Conservation (phyloP, 2,888 invertebrate genomes). For the Chromoteleia sp. region DNA sequence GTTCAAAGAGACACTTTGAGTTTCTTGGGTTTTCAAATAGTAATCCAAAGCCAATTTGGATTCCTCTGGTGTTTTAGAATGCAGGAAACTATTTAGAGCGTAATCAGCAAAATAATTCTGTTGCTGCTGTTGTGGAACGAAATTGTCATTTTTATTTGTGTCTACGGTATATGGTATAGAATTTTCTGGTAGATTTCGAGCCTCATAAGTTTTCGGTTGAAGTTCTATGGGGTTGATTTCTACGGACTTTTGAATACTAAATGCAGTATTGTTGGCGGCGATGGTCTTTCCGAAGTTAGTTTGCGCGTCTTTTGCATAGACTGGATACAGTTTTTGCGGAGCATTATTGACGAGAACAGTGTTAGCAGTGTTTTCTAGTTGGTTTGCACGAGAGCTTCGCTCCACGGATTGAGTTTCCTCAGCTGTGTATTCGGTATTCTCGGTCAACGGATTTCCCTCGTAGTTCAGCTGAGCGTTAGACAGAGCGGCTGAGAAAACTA, state of each 20-base stretch:
- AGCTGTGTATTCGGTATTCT: conserved; percentile 80
- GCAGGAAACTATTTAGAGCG: conserved; percentile 77
- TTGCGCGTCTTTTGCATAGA: conserved; percentile 54
- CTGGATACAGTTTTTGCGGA: conserved; percentile 72
- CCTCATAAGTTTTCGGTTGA: conserved; percentile 20
- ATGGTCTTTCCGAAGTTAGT: conserved; percentile 3
- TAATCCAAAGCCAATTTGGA: conserved; percentile 77
- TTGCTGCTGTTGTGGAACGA: conserved; percentile 31
- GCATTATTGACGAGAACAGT: conserved; percentile 58
- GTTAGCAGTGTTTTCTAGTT: conserved; percentile 35
- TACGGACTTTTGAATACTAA: conserved; percentile 54
- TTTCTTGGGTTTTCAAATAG: conserved; percentile 73
- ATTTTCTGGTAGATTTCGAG: conserved; percentile 38
- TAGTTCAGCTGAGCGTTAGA: conserved; percentile 78
- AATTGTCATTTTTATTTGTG: conserved; percentile 36
- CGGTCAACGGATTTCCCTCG: conserved; percentile 81
- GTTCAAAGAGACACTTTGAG: background rate
- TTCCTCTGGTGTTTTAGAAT: conserved; percentile 80
- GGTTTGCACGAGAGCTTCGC: conserved; percentile 70
- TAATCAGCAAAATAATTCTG: conserved; percentile 33
- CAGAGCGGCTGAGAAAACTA: conserved; percentile 53
- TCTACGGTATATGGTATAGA: conserved; percentile 25
- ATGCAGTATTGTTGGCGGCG: conserved; percentile 20
- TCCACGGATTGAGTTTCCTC: conserved; percentile 77
- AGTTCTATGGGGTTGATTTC: conserved; percentile 42